These are phyloP conservation scores for Anguilla pacifica DNA, from an alignment of 2,797 vertebrate genomes.

Conservation along the genomic window DNA sequence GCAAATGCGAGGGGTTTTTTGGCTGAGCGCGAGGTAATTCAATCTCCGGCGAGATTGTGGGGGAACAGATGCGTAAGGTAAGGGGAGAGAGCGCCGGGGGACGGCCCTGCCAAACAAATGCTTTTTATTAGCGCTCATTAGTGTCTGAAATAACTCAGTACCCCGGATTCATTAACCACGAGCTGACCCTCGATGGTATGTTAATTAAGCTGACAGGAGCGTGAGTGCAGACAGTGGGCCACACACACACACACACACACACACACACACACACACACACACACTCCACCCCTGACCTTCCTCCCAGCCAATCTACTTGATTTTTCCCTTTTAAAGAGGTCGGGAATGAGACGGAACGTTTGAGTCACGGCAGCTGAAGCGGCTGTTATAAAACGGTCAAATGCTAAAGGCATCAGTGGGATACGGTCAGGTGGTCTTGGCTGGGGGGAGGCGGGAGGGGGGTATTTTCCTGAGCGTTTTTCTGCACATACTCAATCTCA, in stretches of 20 bases:
- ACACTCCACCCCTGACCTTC: constrained; percentile 28
- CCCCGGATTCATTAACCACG: constrained; percentile 73
- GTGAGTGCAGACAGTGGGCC: constrained; percentile 55
- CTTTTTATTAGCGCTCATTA: constrained; percentile 86
- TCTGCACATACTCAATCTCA: constrained; percentile 64
- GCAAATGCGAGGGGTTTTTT: constrained; percentile 67
- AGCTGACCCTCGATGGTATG: constrained; percentile 54
- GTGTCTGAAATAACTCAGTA: constrained; percentile 71
- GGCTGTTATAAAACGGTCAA: constrained; percentile 51
- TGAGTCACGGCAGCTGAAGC: constrained; percentile 55
- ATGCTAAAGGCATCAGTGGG: constrained; percentile 48
- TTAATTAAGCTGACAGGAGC: constrained; percentile 62
- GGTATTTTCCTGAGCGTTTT: constrained; percentile 48
- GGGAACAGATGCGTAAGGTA: constrained; percentile 78
- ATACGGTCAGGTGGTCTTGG: constrained; percentile 57
- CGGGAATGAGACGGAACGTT: constrained; percentile 48
- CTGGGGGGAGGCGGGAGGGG: constrained; percentile 37
- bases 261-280: constrained; percentile 24
- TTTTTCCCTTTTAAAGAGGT: constrained; percentile 42
- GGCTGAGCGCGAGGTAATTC: constrained; percentile 79
- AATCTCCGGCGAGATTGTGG: constrained; percentile 78
- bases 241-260: constrained; percentile 70
- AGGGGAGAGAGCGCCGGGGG: constrained; percentile 59
- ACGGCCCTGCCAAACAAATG: constrained; percentile 73
- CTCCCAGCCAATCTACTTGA: constrained; percentile 20